Base-by-base conservation (phyloP, 1,140 invertebrate genomes). In the Mamestra configurata region DNA sequence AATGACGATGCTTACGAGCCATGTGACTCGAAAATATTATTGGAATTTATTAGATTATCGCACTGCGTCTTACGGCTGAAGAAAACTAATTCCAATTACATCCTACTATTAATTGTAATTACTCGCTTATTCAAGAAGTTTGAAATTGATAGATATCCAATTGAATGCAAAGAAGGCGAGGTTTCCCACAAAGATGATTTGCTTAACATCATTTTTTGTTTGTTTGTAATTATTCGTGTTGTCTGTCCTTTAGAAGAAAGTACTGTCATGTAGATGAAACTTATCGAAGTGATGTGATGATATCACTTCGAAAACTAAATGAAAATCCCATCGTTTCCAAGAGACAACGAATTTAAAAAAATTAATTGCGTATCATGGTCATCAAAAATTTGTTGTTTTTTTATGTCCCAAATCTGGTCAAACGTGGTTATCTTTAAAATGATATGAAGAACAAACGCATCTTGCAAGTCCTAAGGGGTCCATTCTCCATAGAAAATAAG, bases 1-100 rank as follows among this genome's bases (percentile, higher is more conserved):
- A 20, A 53, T 57, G 6, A 13, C 13, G 3, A 43, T 43, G 31
- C 31, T 35, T 35, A 3, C 31, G 13, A 11, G 11, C 6, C 59
- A 37, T 4, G 10, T 64, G 59, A 35, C 8, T 37, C 3, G 8
- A 61, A 37, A 64, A 20, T 31, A 31, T 40, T 4, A 22, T 40
- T 66, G 8, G 35, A 66, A 40, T 40, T 20, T 22, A 5, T 40
- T 40, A 40, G 61, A 66, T 66, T 66, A 66, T 66, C n/a, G 35
- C 18, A 55, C 8, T 10, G n/a, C 18, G 20, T 55, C 20, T 55
- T 10, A 13, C 0, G 31, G 13, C 27, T 31, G 55, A 57, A 57
- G 22, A 24, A 59, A 59, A 59, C 4, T 31, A 59, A 59, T 59
- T 59, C 11, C 24, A 59, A 27, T 59, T 59, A 59, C 15, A 31